A percentile compares a stretch with the other conserved stretches of the same genome.
Conservation (phyloP, 2,113 vertebrate genomes). For the Tragelaphus scriptus region DNA sequence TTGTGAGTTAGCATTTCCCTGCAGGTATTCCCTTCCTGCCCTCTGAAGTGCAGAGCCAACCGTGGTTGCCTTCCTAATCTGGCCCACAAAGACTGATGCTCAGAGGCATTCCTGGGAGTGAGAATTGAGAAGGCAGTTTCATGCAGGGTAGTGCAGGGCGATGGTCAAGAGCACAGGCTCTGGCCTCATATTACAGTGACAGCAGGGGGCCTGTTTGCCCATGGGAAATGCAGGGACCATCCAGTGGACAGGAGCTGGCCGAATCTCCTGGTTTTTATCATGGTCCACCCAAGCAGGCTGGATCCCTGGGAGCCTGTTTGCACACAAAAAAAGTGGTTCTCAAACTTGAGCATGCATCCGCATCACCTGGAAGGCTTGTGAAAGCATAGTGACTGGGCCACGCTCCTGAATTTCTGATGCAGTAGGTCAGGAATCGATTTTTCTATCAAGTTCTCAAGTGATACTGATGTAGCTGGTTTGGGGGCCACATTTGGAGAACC, state of each 20-base stretch:
- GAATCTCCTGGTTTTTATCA: background rate
- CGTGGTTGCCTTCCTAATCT: background rate
- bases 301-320: background rate
- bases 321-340: background rate
- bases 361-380: background rate
- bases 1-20: background rate
- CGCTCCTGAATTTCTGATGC: background rate
- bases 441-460: background rate
- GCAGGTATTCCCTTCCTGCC: background rate
- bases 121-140: background rate
- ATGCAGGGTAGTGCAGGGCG: rapidly evolving
- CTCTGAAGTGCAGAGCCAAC: background rate
- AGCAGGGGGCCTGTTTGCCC: background rate
- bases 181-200: background rate
- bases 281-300: background rate
- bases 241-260: background rate
- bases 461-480: background rate
- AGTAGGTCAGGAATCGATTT: background rate
- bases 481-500: background rate
- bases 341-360: rapidly evolving
- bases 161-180: background rate
- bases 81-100: background rate
- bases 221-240: background rate
- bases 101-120: background rate
- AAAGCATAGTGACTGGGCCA: background rate